Evolutionary conservation across 2,888 invertebrate genomes (phyloP).

Genomic region (Caenorhabditis plicata): DNA sequence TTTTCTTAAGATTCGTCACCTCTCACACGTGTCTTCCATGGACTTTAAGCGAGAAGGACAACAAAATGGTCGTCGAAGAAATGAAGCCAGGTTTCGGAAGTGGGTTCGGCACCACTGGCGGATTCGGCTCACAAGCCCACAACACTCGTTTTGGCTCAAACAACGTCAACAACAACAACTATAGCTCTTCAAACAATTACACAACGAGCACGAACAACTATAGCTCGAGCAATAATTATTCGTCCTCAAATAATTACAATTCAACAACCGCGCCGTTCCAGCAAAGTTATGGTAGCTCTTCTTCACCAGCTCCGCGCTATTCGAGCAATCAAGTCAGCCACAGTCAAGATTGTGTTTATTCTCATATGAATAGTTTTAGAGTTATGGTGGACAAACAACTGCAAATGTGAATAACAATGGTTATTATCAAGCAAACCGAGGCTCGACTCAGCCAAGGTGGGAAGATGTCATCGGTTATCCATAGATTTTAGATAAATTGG

Average conservation of each 20-base stretch:
- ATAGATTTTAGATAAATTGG: background rate
- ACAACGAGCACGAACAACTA: too few species aligned
- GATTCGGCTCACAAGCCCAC: too few species aligned
- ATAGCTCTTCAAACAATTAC: too few species aligned
- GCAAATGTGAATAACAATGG: too few species aligned
- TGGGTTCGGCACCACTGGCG: slow-evolving; percentile 13
- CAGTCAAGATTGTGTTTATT: too few species aligned
- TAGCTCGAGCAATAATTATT: too few species aligned
- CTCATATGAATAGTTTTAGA: too few species aligned
- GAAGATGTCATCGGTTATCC: slow-evolving; percentile 18
- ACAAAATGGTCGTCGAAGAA: slow-evolving; percentile 49
- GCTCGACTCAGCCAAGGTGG: slow-evolving; percentile 25
- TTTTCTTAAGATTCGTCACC: slow-evolving; percentile 37
- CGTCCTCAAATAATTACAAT: slow-evolving; percentile 8
- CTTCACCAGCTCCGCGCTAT: too few species aligned
- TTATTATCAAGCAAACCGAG: too few species aligned
- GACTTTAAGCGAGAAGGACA: slow-evolving; percentile 51
- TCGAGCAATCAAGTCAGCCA: too few species aligned
- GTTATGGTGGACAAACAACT: background rate
- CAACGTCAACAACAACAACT: slow-evolving; percentile 19
- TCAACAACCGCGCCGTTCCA: slow-evolving; percentile 13
- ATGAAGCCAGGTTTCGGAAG: slow-evolving; percentile 35
- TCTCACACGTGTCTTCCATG: slow-evolving; percentile 49
- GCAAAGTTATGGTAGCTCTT: too few species aligned
- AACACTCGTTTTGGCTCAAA: slow-evolving; percentile 11